Evolutionary conservation across 2,888 invertebrate genomes (phyloP), one percentile per base, ranked within the genome.

Genomic region (Meliscaeva auricollis): DNA sequence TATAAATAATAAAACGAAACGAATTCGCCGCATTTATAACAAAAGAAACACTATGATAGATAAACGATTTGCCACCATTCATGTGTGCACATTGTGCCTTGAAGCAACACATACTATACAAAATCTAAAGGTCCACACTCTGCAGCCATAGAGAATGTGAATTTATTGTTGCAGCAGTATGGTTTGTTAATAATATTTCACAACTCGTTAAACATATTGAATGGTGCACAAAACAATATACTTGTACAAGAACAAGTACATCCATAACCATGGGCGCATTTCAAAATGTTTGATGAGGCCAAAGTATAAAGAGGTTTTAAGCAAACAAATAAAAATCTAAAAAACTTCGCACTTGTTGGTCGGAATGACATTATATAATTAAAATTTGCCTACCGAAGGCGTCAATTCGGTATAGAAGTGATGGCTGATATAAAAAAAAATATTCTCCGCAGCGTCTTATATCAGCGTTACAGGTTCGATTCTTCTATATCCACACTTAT

Each of bases 21-120:
- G 46, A 78, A 78, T 78, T 73, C 50, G 66, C 66, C 66, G 50
- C 41, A 66, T 48, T 35, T 35, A 32, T 64, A 46, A 64, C 46
- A 64, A 30, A 64, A 15, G 22, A 26, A 41, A 13, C 32, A 35
- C 26, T 30, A 32, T 9, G 62, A 81, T 81, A 81, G 85, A 73
- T 81, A 81, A 85, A 81, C 85, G 85, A 85, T 85, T 85, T 85
- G 81, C 76, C 85, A 81, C 85, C 77, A 81, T 85, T 85, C 85
- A 85, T 85, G 81, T 85, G 81, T 77, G 81, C 85, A 77, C 81
- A 73, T 69, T 60, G 58, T 76, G 85, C 85, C 85, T 85, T 76
- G 48, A 11, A 38, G 66, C 66, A 76, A 77, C 74, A 62, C 46
- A 38, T 9, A 38, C 38, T 6, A 9, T 50, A 54, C 58, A 72